Conservation (phyloP, 2,888 invertebrate species). For the Dolichomitus sp. region DNA sequence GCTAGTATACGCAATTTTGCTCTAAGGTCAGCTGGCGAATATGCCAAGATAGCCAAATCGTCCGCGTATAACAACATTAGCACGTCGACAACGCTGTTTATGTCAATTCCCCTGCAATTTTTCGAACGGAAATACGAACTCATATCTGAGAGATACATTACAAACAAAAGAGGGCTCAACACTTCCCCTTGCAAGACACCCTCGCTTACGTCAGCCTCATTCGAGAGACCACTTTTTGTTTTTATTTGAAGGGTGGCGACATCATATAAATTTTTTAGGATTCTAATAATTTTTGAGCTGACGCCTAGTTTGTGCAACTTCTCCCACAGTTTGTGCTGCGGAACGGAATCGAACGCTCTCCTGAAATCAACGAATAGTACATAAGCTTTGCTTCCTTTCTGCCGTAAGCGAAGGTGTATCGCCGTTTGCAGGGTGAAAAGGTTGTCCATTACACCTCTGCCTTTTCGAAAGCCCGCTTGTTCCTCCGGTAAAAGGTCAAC, state of each 20-base stretch:
- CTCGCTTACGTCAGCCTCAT: not conserved
- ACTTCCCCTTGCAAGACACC: too few relatives aligned
- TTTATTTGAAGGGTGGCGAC: slow-evolving; percentile 32
- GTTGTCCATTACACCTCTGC: slow-evolving; percentile 59
- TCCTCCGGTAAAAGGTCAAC: slow-evolving; percentile 53
- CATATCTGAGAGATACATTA: too few relatives aligned
- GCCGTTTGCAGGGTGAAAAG: slow-evolving; percentile 61
- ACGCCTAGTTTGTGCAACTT: slow-evolving; percentile 56
- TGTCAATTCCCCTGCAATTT: too few relatives aligned
- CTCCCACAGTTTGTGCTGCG: slow-evolving; percentile 60
- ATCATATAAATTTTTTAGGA: slow-evolving; percentile 43
- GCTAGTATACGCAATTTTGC: too few relatives aligned
- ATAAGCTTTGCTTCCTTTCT: slow-evolving; percentile 48
- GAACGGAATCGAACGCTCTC: slow-evolving; percentile 63
- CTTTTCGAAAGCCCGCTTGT: slow-evolving; percentile 65
- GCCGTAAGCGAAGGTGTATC: slow-evolving; percentile 48
- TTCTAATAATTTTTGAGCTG: slow-evolving; percentile 64
- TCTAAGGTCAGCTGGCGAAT: too few relatives aligned
- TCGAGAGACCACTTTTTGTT: not conserved
- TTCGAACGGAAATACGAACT: too few relatives aligned
- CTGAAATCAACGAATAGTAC: slow-evolving; percentile 64
- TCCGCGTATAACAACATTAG: too few relatives aligned
- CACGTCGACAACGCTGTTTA: too few relatives aligned
- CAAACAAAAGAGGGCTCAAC: too few relatives aligned
- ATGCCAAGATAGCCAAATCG: too few relatives aligned